These are phyloP conservation scores for Neocloeon triangulifer DNA, from an alignment of 1,140 invertebrate genomes.

Conservation along the genomic window DNA sequence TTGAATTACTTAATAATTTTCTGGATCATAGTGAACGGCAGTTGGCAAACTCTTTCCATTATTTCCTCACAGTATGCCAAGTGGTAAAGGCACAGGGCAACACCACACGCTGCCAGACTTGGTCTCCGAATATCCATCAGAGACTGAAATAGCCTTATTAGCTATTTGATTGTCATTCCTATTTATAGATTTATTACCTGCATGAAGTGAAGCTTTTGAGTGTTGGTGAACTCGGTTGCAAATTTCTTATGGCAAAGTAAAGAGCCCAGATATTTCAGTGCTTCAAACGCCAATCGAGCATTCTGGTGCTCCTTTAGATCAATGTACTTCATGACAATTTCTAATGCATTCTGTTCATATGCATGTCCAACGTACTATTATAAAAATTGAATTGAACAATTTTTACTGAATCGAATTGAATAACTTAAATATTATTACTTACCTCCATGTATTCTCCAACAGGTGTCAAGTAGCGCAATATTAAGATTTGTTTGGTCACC, in stretches of 20 bases:
- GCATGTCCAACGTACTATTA: slow-evolving; percentile 64
- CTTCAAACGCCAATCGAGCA: slow-evolving; percentile 83
- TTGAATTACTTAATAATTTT: slow-evolving; percentile 46
- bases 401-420: neutral
- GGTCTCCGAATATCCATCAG: slow-evolving; percentile 74
- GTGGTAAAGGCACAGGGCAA: slow-evolving; percentile 90
- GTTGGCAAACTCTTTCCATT: slow-evolving; percentile 80
- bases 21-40: slow-evolving; percentile 52
- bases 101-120: slow-evolving; percentile 84
- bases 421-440: slow-evolving; percentile 9
- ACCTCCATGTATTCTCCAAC: slow-evolving; percentile 95
- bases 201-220: slow-evolving; percentile 61
- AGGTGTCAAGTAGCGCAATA: slow-evolving; percentile 76
- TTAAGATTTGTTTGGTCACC: slow-evolving; percentile 74
- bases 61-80: slow-evolving; percentile 92
- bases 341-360: slow-evolving; percentile 77
- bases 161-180: no score
- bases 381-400: neutral
- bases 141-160: slow-evolving; percentile 29
- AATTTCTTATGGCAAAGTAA: slow-evolving; percentile 94
- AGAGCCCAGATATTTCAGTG: slow-evolving; percentile 77
- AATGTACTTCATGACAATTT: slow-evolving; percentile 76
- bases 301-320: slow-evolving; percentile 71
- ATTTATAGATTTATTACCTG: slow-evolving; percentile 24
- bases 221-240: slow-evolving; percentile 78